phyloP scores from a whole-genome alignment of 2,113 vertebrate species.

The Spea multiplicata region DNA sequence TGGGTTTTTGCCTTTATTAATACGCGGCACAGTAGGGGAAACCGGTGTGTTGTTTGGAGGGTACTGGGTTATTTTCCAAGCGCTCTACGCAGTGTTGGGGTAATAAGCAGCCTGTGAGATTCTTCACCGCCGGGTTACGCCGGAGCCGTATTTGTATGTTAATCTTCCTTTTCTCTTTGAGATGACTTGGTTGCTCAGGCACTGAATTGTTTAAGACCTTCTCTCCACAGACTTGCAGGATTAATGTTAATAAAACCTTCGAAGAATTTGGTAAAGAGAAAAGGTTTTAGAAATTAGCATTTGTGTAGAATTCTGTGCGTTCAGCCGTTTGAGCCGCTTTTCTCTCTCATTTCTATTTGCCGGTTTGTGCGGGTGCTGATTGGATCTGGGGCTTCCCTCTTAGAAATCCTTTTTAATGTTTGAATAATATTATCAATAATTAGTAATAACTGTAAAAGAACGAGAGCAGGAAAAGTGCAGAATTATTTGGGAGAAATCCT shows the following conservation, averaged over 20 bases:
- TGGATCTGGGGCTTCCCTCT: too few relatives aligned
- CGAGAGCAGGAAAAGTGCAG: too few relatives aligned
- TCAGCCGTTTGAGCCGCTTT: background rate
- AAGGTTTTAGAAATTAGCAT: constrained; percentile 10
- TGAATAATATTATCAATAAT: too few relatives aligned
- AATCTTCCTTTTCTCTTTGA: background rate
- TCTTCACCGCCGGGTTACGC: background rate
- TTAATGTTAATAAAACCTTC: constrained; percentile 3
- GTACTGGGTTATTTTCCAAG: background rate
- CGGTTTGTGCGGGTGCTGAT: too few relatives aligned
- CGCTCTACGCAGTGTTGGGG: background rate
- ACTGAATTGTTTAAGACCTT: background rate
- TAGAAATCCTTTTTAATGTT: too few relatives aligned
- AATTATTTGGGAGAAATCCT: too few relatives aligned
- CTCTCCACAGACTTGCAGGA: background rate
- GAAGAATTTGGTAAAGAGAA: constrained; percentile 7
- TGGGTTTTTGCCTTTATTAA: too few relatives aligned
- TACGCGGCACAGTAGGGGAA: too few relatives aligned
- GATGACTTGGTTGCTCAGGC: background rate
- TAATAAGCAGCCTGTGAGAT: background rate
- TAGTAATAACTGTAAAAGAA: too few relatives aligned
- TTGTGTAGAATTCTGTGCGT: background rate
- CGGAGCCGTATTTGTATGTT: background rate
- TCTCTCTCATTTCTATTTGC: background rate
- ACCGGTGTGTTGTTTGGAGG: too few relatives aligned